These are phyloP conservation scores for Leptatherina wallacei DNA, from an alignment of 2,797 vertebrate genomes.

Conservation along the genomic window DNA sequence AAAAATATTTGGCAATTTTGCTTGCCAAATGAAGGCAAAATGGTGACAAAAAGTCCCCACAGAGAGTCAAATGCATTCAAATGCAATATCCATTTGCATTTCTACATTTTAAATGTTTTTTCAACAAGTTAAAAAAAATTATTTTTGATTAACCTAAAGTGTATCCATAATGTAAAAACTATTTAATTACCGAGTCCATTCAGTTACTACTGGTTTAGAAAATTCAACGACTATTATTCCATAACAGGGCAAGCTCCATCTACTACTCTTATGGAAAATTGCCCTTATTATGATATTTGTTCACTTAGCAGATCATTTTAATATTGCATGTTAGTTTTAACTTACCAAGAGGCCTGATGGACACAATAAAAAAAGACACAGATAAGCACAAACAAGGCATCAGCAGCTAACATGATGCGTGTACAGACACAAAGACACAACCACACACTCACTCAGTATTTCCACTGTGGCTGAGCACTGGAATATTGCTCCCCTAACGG, in stretches of 20 bases:
- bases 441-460: constrained; percentile 64
- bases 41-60: background rate
- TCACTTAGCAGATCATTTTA: background rate
- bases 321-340: background rate
- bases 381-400: constrained; percentile 45
- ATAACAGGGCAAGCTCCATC: background rate
- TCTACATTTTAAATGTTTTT: background rate
- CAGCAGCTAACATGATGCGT: constrained; percentile 49
- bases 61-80: background rate
- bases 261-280: background rate
- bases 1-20: background rate
- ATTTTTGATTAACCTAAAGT: background rate
- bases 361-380: constrained; percentile 27
- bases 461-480: constrained; percentile 66
- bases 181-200: background rate
- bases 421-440: constrained; percentile 47
- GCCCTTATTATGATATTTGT: background rate
- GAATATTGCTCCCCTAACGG: constrained; percentile 67
- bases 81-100: background rate
- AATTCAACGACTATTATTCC: constrained; percentile 1
- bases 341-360: background rate
- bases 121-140: background rate
- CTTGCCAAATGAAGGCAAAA: background rate
- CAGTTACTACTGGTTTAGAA: constrained; percentile 2
- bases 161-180: background rate